Percentiles rank a stretch among this genome's conserved stretches.
phyloP scores from a whole-genome alignment of 1,140 invertebrate species.

The Calliphora vicina region DNA sequence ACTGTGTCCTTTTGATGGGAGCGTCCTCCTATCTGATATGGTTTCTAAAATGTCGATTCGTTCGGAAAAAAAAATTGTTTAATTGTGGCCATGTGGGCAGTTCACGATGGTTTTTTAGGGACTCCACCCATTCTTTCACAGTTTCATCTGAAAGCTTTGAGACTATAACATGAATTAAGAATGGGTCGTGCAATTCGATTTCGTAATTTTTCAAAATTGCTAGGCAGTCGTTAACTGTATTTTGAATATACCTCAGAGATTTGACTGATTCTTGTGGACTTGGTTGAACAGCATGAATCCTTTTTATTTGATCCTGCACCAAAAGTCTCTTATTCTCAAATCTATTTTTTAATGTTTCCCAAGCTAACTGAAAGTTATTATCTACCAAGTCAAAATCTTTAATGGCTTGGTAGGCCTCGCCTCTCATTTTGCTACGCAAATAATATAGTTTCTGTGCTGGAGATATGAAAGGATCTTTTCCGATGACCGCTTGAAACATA shows the following conservation, averaged over 20 bases:
- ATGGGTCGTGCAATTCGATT: neutral
- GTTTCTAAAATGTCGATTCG: neutral
- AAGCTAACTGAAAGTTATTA: neutral
- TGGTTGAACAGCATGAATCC: neutral
- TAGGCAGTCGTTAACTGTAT: neutral
- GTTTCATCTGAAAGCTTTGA: neutral
- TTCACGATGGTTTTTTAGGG: neutral
- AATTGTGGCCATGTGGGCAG: neutral
- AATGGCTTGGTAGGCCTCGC: neutral
- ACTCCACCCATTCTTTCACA: neutral
- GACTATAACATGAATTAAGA: neutral
- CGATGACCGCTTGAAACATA: neutral
- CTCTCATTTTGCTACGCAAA: neutral
- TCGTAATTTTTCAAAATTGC: neutral
- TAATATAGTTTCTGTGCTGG: neutral
- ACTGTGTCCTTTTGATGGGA: no score
- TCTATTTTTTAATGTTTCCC: neutral
- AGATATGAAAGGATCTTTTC: neutral
- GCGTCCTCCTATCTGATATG: neutral
- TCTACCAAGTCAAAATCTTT: neutral
- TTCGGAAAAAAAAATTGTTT: neutral
- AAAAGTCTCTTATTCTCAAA: neutral
- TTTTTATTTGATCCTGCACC: neutral
- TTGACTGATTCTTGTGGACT: neutral
- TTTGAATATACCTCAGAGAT: neutral